Base-by-base conservation (phyloP, 1,140 invertebrate genomes). In the Papilio helenus region DNA sequence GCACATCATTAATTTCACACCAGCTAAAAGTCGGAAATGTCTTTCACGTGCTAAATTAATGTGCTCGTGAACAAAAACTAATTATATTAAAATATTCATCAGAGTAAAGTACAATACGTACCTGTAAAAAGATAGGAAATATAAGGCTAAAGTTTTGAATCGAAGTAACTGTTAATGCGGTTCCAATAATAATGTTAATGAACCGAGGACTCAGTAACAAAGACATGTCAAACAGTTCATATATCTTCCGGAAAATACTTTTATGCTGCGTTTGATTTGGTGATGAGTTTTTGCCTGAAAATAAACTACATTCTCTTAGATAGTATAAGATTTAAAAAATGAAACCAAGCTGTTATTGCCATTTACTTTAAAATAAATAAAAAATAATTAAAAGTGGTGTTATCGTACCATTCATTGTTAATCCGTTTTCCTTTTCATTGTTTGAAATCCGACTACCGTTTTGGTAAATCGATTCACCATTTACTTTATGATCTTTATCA, bases 131-230 rank as follows among this genome's bases (percentile, higher is more conserved):
- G 78, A 96, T 95, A 16, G 97, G 96, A 79, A 95, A 96, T 72
- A 97, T 92, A 91, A 97, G 95, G 79, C 96, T 96, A 85, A 97
- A 97, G 85, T 96, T 96, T 23, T 96, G 95, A 76, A 96, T 96
- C 0, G 96, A 96, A 9, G 96, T 96, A 79, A 97, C 96, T 61
- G 95, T 96, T 9, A 97, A 84, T 1, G 96, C 95, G 79, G 96
- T 95, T 34, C 96, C 96, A 51, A 96, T 90, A 71, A 96, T 95
- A 2, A 97, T 95, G 86, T 96, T 97, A 29, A 96, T 87, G 82
- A 97, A 97, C 0, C 95, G 92, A 34, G 89, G 88, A 73, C 89
- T 91, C 5, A 88, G 94, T 4, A 97, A 86, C 55, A 97, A 88
- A 65, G 96, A 95, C 71, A 97, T 92, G 84, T 96, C 96, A 58